These are phyloP conservation scores for Grantiella picta DNA, from an alignment of 2,113 vertebrate species.

Conservation along the genomic window DNA sequence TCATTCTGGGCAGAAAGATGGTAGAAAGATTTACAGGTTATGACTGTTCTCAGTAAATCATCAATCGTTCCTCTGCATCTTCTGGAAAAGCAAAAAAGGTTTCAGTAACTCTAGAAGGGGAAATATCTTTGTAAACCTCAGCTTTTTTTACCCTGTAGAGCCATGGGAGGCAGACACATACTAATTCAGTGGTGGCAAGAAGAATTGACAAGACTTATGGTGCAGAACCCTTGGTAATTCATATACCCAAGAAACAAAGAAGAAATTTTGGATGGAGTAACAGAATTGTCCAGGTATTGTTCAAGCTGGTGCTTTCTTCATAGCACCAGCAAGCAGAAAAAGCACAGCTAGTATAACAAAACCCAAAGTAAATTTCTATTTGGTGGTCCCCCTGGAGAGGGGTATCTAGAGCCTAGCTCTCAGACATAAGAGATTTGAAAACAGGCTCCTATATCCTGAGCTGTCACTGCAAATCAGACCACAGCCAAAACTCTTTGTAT, in stretches of 20 bases:
- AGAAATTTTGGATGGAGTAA: background rate
- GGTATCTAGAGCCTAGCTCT: background rate
- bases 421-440: background rate
- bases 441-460: background rate
- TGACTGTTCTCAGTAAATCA: background rate
- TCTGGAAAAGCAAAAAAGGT: background rate
- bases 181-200: background rate
- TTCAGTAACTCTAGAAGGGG: background rate
- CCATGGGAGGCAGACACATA: background rate
- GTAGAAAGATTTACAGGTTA: background rate
- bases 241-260: background rate
- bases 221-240: background rate
- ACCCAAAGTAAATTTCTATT: background rate
- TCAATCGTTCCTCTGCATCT: background rate
- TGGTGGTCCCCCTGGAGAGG: background rate
- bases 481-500: background rate
- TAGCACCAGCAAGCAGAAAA: background rate
- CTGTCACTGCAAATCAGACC: background rate
- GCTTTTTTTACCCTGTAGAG: background rate
- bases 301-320: background rate
- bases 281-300: background rate
- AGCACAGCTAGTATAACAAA: background rate
- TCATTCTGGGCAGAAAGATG: background rate
- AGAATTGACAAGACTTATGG: background rate
- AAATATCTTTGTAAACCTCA: background rate